These are phyloP conservation scores for Tringa solitaria DNA, from an alignment of 2,113 vertebrate genomes.

Conservation along the genomic window DNA sequence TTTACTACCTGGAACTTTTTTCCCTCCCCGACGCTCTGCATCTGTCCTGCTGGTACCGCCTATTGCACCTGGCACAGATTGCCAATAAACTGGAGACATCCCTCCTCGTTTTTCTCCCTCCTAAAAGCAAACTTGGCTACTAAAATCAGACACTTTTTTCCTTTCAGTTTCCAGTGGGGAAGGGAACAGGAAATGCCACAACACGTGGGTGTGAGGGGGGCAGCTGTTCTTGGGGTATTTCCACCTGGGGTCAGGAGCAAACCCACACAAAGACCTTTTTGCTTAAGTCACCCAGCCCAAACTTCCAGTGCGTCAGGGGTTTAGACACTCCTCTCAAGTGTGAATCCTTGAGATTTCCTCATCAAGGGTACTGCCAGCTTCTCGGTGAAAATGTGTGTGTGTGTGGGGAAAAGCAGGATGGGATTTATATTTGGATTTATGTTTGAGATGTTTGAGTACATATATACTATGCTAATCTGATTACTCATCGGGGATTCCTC, in stretches of 20 bases:
- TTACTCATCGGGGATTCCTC: background rate
- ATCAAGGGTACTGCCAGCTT: accelerated
- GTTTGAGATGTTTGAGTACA: background rate
- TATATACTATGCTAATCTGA: background rate
- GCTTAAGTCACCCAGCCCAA: background rate
- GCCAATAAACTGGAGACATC: background rate
- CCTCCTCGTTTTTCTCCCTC: background rate
- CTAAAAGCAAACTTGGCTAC: background rate
- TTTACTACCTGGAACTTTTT: background rate
- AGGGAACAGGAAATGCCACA: background rate
- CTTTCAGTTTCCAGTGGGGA: background rate
- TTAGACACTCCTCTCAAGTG: background rate
- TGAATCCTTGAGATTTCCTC: background rate
- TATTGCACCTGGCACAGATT: accelerated
- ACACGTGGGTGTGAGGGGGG: background rate
- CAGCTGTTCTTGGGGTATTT: background rate
- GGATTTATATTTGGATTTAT: background rate
- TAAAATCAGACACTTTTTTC: background rate
- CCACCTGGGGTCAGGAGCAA: background rate
- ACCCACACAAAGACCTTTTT: conserved; percentile 15
- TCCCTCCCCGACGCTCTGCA: background rate
- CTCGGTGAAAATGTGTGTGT: background rate
- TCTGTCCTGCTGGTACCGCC: background rate
- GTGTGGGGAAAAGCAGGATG: too few relatives aligned
- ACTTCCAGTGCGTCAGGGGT: background rate